Evolutionary conservation across 1,140 invertebrate genomes (phyloP), one percentile per base, ranked within the genome.

Genomic region (Diachasmimorpha longicaudata): DNA sequence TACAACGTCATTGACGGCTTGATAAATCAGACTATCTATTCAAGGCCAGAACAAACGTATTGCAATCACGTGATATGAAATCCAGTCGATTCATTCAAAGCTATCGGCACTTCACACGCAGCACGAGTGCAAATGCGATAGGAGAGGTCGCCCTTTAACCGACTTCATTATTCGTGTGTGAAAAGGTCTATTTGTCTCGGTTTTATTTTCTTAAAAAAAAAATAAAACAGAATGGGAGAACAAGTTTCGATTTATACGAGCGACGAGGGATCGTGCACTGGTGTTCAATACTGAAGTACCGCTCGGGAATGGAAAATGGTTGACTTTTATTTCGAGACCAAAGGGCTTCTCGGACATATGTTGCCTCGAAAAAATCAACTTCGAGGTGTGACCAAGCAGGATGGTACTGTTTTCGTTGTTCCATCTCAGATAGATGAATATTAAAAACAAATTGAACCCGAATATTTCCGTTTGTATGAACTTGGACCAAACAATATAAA

Each of bases 331-430:
- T 74, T 74, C 19, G 63, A 67, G 42, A 10, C 36, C 66, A 19
- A 63, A 67, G 72, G 52, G 63, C 31, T 68, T 31, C 42, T 19
- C 19, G 58, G 44, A 10, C 10, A 21, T 19, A 36, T 68, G 36
- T 74, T 74, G 44, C 72, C 8, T 74, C 16, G 42, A 74, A 74
- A 58, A 74, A 74, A 74, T 74, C 58, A 63, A 14, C 25, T 31
- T 31, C 2, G 31, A 31, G 6, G 31, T 31, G 31, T 31, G 31
- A 31, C 19, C 70, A 31, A 16, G 11, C 11, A 25, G 52, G 19
- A 58, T 37, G 39, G 37, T 23, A 46, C 4, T 46, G 4, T 46
- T 11, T 9, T 4, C 44, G 44, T 1, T 10, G 23, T 36, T 67
- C 63, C 10, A n/a, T 63, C 23, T 63, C 55, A 21, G 55, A n/a